Evolutionary conservation across 2,113 vertebrate species (phyloP).

Genomic region (Phyllostomus hastatus): DNA sequence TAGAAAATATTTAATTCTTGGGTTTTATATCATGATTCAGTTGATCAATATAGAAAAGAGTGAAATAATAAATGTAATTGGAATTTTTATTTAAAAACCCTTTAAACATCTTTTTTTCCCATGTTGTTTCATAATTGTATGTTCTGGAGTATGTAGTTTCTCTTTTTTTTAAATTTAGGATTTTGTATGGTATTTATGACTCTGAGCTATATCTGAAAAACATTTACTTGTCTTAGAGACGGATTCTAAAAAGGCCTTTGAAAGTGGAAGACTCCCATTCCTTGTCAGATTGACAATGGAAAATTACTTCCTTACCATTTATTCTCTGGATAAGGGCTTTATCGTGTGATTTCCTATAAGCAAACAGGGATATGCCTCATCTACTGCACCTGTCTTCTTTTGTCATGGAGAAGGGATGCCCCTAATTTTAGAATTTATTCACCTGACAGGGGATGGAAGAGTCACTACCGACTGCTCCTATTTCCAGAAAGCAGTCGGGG

Average conservation of each 20-base stretch:
- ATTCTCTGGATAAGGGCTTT: neutral
- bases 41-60: neutral
- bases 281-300: neutral
- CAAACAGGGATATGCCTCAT: neutral
- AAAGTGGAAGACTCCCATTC: neutral
- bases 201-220: neutral
- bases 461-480: neutral
- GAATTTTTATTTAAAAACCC: neutral
- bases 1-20: neutral
- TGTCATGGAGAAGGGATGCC: neutral
- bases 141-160: neutral
- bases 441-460: neutral
- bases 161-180: neutral
- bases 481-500: neutral
- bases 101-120: neutral
- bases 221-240: neutral
- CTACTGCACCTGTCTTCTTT: neutral
- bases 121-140: neutral
- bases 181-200: neutral
- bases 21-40: neutral
- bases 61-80: neutral
- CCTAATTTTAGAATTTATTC: neutral
- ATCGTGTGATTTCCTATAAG: neutral
- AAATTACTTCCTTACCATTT: neutral
- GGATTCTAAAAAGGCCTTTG: neutral